Base-by-base conservation (phyloP, 2,113 vertebrate species). In the Gymnobelideus leadbeateri region DNA sequence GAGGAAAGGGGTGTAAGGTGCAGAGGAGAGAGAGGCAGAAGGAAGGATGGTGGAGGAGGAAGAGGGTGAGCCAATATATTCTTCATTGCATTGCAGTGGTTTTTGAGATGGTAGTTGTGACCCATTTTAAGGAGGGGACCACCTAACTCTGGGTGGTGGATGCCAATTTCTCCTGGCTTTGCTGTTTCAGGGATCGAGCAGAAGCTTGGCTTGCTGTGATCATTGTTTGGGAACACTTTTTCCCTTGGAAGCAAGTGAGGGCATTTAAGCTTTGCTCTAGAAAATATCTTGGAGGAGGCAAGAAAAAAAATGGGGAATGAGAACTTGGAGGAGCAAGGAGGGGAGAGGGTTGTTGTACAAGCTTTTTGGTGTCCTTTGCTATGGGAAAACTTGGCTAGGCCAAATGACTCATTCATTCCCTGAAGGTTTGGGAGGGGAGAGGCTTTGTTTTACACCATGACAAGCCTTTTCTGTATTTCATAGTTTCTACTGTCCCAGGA, bases 91-190 rank as follows among this genome's bases (percentile, higher is more conserved):
- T 43, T 84, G 21, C 37, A 37, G 61, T 84, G 68, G 16, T 23
- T 43, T 84, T 43, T 21, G n/a, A 84, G 14, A 6, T 16, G 68
- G 7, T 19, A 21, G 43, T 14, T 19, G 10, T 7, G 68, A 37
- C 4, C 89, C 3, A 23, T 50, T 50, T 47, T 14, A 24, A 50
- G 89, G 89, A 90, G 46, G 47, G 3, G 94, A 89, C 96, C 97
- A 96, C 96, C 97, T 93, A 93, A 91, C 49, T 77, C 50, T 97
- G 98, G 97, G 52, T 89, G 55, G 14, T 0, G 0, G 0, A 5
- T 19, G 95, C 31, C 94, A 96, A 54, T 43, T 43, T 8, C 68
- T n/a, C 61, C 68, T n/a, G 68, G 16, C 16, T 19, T 12, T n/a
- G 4, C 14, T 77, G 31, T 43, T 43, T 43, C 26, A 84, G 19